Percentiles rank a stretch among this genome's conserved stretches.
phyloP scores from a whole-genome alignment of 2,888 invertebrate genomes.

The Sclerodermus sp. region DNA sequence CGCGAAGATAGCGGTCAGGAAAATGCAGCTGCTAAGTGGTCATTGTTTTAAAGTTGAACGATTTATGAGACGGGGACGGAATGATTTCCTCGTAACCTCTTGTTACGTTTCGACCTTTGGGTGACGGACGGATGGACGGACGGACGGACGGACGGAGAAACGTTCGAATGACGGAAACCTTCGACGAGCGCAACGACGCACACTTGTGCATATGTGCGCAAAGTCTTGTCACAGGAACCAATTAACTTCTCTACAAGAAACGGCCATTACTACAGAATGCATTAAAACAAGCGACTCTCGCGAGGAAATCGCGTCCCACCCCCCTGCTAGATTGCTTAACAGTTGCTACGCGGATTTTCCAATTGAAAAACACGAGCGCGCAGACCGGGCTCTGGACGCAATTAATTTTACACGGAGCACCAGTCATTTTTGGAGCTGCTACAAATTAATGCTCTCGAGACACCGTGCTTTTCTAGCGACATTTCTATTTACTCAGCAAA shows the following conservation, averaged over 20 bases:
- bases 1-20: no score
- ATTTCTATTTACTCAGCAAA: no score
- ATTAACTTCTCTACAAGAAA: conserved; percentile 55
- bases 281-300: conserved; percentile 32
- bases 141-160: no score
- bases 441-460: conserved; percentile 15
- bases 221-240: conserved; percentile 45
- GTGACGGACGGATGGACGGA: neutral
- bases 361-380: conserved; percentile 1
- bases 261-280: conserved; percentile 47
- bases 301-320: conserved; percentile 23
- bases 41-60: no score
- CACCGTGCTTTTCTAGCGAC: no score
- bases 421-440: no score
- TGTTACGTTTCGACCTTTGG: neutral
- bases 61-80: no score
- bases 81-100: no score
- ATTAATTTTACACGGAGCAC: no score
- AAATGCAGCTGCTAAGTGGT: no score
- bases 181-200: conserved; percentile 12
- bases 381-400: conserved; percentile 3
- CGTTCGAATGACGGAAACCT: conserved; percentile 19
- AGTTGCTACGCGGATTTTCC: conserved; percentile 13
- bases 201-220: conserved; percentile 17
- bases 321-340: neutral